Percentiles rank a stretch among this genome's conserved stretches.
Conservation (phyloP, 1,140 invertebrate genomes). For the Mercenaria mercenaria region DNA sequence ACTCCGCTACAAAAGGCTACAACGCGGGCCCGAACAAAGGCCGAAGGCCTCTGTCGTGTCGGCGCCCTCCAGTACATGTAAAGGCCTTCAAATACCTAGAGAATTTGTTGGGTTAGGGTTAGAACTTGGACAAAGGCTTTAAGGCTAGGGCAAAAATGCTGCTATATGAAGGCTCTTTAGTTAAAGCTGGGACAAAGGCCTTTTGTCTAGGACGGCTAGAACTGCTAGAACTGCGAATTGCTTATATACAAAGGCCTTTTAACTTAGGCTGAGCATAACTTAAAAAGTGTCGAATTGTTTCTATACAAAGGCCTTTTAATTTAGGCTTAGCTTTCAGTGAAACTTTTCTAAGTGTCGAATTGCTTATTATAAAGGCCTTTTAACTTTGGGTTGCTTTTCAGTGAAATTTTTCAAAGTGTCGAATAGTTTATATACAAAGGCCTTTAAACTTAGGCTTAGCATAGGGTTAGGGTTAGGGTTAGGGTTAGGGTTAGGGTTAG, state of each 20-base stretch:
- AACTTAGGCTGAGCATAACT: constrained; percentile 72
- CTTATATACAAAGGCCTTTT: constrained; percentile 73
- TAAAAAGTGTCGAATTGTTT: constrained; percentile 74
- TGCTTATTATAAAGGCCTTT: no score
- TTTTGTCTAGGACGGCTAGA: no score
- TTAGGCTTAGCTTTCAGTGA: constrained; percentile 73
- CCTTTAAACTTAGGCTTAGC: constrained; percentile 49
- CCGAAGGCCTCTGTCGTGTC: constrained; percentile 40
- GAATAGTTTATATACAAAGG: constrained; percentile 64
- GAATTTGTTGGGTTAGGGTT: no score
- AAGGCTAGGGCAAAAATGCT: no score
- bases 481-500: constrained; percentile 43
- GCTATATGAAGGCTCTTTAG: no score
- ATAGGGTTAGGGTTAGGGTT: constrained; percentile 68
- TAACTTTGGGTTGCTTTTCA: constrained; percentile 68
- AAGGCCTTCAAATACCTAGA: no score
- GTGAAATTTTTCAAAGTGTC: no score
- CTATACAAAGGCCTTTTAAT: no score
- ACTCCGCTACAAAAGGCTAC: no score
- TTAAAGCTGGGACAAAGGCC: constrained; percentile 63
- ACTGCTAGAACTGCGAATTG: constrained; percentile 67
- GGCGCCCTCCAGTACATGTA: constrained; percentile 61
- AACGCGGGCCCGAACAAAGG: constrained; percentile 57
- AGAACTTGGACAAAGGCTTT: no score
- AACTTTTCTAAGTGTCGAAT: constrained; percentile 59